Evolutionary conservation across 2,113 vertebrate genomes (phyloP).

Genomic region (Dipodomys ordii): DNA sequence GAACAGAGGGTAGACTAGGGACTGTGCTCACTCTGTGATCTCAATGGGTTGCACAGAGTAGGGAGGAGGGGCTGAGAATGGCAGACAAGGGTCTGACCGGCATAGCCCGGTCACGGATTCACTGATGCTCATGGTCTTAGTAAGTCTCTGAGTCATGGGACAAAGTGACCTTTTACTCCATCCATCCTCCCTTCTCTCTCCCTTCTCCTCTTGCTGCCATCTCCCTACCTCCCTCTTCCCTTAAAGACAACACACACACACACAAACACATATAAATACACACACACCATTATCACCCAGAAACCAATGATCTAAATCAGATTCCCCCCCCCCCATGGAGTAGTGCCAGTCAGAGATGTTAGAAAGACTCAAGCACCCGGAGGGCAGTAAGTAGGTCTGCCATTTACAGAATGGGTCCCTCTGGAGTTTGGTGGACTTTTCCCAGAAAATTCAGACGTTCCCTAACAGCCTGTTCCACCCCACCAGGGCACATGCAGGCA

Average conservation of each 20-base stretch:
- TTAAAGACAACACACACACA: background rate
- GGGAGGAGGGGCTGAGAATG: rapidly evolving
- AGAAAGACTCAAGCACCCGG: background rate
- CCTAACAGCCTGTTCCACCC: no score
- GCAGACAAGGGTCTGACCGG: rapidly evolving
- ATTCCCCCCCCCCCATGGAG: background rate
- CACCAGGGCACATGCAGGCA: background rate
- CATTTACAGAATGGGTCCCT: no score
- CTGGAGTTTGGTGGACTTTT: background rate
- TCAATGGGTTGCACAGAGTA: rapidly evolving
- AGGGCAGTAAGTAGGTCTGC: rapidly evolving
- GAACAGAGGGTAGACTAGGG: background rate
- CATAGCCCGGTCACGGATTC: background rate
- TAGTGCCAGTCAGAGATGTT: rapidly evolving
- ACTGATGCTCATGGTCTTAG: no score
- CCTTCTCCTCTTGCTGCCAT: background rate
- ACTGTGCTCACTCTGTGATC: rapidly evolving
- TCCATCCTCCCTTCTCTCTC: background rate
- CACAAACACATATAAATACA: no score
- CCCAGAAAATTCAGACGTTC: background rate
- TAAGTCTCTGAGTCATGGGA: no score
- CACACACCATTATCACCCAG: background rate
- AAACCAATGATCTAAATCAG: background rate
- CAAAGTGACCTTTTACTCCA: background rate
- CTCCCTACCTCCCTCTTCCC: no score